Base-by-base conservation (phyloP, 1,140 invertebrate species). In the Antheraea pernyi region DNA sequence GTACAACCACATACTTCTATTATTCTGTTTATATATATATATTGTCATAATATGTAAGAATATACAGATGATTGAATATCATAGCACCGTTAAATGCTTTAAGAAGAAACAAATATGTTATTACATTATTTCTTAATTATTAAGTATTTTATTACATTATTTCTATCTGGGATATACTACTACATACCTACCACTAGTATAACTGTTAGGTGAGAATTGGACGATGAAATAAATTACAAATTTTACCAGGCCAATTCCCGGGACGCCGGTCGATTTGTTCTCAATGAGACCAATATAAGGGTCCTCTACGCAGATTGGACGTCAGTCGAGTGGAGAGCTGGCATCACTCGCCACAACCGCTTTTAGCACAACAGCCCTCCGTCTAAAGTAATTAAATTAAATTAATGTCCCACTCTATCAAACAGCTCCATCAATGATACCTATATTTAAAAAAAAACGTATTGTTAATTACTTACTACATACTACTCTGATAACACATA, bases 271-370 rank as follows among this genome's bases (percentile, higher is more conserved):
- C 78, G 83, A 88, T 86, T 86, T 83, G 82, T 72, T 81, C 78
- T 85, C 80, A 83, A 84, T 83, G 85, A 78, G 78, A 81, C 76
- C 70, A 74, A 78, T 75, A 81, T 53, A 75, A 89, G 86, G 75
- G 78, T 75, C 68, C 86, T 91, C 71, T 62, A 81, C 76, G 30
- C 76, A 82, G 83, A 91, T 91, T 91, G 86, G 82, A 81, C 84
- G 84, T 87, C 85, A 85, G 71, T 53, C 67, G 74, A 65, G 65
- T 69, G 53, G 69, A 59, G 68, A 16, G 7, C 64, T 18, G 69
- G 69, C 71, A 61, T 75, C 74, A 74, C 64, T 62, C 72, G 74
- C 68, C 74, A 72, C 19, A 65, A 39, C 46, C 68, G 65, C 61
- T 73, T 75, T 73, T 69, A 73, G 36, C 69, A 73, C 68, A 74